These are phyloP conservation scores for Lethocerus indicus DNA, from an alignment of 1,140 invertebrate species.

Conservation along the genomic window DNA sequence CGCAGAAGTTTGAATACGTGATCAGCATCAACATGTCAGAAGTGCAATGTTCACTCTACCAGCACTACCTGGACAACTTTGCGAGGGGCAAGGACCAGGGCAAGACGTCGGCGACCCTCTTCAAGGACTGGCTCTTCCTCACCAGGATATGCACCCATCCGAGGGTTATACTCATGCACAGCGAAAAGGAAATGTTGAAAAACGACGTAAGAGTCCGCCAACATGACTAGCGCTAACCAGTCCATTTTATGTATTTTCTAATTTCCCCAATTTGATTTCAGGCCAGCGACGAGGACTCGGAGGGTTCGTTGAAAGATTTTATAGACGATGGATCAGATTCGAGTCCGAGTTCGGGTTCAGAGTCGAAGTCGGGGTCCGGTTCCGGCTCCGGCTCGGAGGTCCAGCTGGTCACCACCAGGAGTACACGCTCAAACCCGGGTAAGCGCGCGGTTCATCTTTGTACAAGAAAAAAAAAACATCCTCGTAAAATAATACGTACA, in stretches of 20 bases:
- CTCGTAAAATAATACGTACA: too few species aligned
- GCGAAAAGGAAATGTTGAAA: constrained; percentile 26
- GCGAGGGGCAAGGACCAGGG: constrained; percentile 19
- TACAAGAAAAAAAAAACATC: too few species aligned
- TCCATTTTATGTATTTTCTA: too few species aligned
- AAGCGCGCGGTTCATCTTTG: too few species aligned
- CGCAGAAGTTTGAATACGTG: constrained; percentile 91
- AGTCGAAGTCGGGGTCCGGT: neutral
- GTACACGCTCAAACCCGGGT: too few species aligned
- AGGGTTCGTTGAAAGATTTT: constrained; percentile 62
- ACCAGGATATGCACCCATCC: constrained; percentile 92
- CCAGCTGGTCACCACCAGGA: too few species aligned
- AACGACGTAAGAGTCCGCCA: constrained; percentile 29
- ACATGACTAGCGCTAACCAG: too few species aligned
- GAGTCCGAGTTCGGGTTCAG: neutral
- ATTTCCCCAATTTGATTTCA: neutral
- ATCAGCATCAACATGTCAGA: constrained; percentile 70
- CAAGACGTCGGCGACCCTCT: constrained; percentile 44
- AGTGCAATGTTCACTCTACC: constrained; percentile 74
- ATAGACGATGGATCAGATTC: constrained; percentile 37
- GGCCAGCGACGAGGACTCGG: constrained; percentile 37
- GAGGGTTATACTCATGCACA: constrained; percentile 56
- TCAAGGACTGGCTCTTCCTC: constrained; percentile 74
- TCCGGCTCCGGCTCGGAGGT: neutral
- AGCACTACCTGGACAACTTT: constrained; percentile 11